Conservation (phyloP, 2,888 invertebrate species). For the Protophormia terraenovae region DNA sequence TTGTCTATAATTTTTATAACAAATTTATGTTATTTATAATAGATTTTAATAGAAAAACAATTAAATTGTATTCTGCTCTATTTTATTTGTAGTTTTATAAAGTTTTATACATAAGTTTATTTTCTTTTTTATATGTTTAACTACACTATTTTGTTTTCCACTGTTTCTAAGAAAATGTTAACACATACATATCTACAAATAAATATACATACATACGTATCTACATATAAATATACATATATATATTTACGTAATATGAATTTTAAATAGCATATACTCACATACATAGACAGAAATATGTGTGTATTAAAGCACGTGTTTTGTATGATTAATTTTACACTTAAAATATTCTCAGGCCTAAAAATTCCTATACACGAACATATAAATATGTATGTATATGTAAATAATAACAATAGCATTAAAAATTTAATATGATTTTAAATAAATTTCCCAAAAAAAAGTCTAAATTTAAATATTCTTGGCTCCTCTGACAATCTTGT, state of each 20-base stretch:
- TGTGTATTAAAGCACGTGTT: conserved; percentile 49
- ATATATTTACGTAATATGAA: conserved; percentile 1
- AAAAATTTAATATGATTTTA: background rate
- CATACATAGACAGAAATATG: background rate
- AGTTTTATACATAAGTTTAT: no score
- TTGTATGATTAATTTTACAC: conserved; percentile 55
- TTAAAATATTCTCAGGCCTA: background rate
- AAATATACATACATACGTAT: background rate
- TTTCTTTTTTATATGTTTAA: no score
- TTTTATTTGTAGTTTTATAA: no score
- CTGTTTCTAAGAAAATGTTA: background rate
- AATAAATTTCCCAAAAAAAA: background rate
- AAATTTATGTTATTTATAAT: no score
- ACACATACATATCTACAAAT: background rate
- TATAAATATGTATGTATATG: background rate
- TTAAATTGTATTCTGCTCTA: no score
- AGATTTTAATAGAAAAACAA: no score
- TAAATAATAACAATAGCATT: conserved; percentile 1
- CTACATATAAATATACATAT: background rate
- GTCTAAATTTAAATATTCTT: conserved; percentile 16
- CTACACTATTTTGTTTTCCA: background rate
- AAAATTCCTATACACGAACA: background rate
- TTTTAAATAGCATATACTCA: background rate
- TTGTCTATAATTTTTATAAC: no score
- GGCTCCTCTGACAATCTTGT: background rate